Percentiles rank a stretch among this genome's conserved stretches.
These are phyloP conservation scores for Ursus arctos DNA, from an alignment of 2,113 vertebrate species.

Conservation along the genomic window DNA sequence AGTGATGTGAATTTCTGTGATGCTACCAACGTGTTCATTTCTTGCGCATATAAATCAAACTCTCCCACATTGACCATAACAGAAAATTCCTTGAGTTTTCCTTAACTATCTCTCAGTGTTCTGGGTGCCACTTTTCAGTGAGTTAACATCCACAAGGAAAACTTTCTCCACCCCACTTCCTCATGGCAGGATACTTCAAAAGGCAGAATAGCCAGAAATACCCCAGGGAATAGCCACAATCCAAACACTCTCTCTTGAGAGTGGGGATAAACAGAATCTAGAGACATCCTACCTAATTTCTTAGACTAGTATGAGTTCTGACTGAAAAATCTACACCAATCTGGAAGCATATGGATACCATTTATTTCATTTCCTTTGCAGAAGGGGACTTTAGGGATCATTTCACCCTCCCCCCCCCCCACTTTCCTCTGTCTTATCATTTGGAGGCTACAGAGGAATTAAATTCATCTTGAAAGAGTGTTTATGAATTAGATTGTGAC, in stretches of 20 bases:
- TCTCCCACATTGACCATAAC: not conserved
- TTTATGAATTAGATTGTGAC: conserved; percentile 62
- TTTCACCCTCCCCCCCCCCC: not conserved
- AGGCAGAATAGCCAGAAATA: not conserved
- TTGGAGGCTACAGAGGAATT: conserved; percentile 37
- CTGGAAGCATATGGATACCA: conserved; percentile 32
- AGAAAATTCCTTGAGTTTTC: not conserved
- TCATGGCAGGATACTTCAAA: not conserved
- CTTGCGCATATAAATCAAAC: not conserved
- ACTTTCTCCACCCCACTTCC: not conserved
- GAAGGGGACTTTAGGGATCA: conserved; percentile 27
- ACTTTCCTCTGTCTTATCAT: conserved; percentile 42
- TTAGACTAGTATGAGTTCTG: not conserved
- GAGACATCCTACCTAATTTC: not conserved
- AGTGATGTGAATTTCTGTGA: not conserved
- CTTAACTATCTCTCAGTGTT: not conserved
- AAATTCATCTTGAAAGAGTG: conserved; percentile 57
- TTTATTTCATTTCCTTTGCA: conserved; percentile 61
- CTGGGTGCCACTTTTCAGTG: not conserved
- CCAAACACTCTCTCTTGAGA: not conserved
- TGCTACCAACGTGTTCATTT: not conserved
- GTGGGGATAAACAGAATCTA: not conserved
- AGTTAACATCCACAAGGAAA: not conserved
- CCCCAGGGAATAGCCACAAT: not conserved
- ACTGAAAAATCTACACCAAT: conserved; percentile 59